These are phyloP conservation scores for Torymus aiolomorphi DNA, from an alignment of 2,888 invertebrate genomes.

Conservation along the genomic window DNA sequence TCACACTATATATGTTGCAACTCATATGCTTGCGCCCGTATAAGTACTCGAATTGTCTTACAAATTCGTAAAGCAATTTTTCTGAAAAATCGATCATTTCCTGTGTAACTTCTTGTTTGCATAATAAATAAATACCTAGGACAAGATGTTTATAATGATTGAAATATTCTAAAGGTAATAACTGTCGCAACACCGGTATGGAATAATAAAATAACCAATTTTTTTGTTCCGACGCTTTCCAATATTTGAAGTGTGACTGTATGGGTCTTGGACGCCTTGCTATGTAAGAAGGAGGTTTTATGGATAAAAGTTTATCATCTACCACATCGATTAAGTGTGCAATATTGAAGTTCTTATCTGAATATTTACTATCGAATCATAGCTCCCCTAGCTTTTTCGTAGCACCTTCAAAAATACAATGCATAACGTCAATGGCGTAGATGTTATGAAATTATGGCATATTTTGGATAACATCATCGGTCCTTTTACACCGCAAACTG, in stretches of 20 bases:
- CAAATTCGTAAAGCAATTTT: background rate
- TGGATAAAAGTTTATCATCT: too few species aligned
- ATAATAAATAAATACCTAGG: conserved; percentile 9
- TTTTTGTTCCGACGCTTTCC: too few species aligned
- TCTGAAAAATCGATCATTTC: background rate
- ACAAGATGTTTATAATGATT: too few species aligned
- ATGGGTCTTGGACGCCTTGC: too few species aligned
- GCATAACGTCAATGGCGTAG: conserved; percentile 53
- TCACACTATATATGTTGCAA: conserved; percentile 3
- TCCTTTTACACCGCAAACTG: conserved; percentile 57
- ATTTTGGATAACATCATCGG: conserved; percentile 45
- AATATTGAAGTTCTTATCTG: conserved; percentile 14
- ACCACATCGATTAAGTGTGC: background rate
- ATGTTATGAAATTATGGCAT: conserved; percentile 29
- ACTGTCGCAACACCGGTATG: too few species aligned
- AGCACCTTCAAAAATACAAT: conserved; percentile 49
- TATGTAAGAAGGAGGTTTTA: too few species aligned
- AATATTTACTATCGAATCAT: conserved; percentile 43
- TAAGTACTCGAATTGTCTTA: background rate
- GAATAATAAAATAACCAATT: too few species aligned
- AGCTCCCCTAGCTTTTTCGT: conserved; percentile 31
- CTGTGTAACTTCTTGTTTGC: background rate
- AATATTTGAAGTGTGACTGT: too few species aligned
- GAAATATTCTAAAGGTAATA: too few species aligned
- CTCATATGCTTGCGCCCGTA: background rate